phyloP scores from a whole-genome alignment of 2,113 vertebrate species.

The Galemys pyrenaicus region DNA sequence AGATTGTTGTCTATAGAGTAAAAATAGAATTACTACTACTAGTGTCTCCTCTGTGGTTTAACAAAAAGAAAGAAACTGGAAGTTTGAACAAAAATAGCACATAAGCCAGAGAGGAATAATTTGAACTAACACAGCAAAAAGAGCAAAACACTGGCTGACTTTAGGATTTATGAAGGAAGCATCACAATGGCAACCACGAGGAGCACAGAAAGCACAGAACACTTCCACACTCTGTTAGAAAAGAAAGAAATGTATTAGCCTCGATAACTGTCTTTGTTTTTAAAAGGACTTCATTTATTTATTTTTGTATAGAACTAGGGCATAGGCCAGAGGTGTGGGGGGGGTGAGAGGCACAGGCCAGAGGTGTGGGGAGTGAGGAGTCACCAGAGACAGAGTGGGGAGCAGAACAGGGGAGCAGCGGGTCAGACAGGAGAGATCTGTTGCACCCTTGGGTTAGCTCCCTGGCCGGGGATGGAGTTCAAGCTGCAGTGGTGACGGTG shows the following conservation, averaged over 20 bases:
- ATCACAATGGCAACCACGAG: background rate
- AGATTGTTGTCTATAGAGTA: background rate
- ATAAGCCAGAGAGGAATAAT: background rate
- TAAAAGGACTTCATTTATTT: too few relatives aligned
- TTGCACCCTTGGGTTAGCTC: too few relatives aligned
- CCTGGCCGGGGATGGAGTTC: too few relatives aligned
- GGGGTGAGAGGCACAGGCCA: too few relatives aligned
- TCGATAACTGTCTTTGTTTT: background rate
- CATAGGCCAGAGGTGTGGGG: too few relatives aligned
- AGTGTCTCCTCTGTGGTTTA: background rate
- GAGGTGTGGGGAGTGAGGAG: too few relatives aligned
- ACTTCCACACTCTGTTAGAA: background rate
- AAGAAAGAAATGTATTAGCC: background rate
- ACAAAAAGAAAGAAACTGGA: background rate
- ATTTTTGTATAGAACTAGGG: too few relatives aligned
- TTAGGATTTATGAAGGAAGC: background rate
- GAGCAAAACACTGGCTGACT: background rate
- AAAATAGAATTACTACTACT: background rate
- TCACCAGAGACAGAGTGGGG: too few relatives aligned
- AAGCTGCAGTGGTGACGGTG: too few relatives aligned
- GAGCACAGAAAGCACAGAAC: background rate
- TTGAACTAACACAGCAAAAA: background rate
- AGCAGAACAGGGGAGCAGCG: too few relatives aligned
- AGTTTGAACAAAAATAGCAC: background rate
- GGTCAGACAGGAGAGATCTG: too few relatives aligned